Percentiles rank a stretch among this genome's conserved stretches.
Evolutionary conservation across 2,797 vertebrate species (phyloP).

Genomic region (Moxostoma hubbsi): DNA sequence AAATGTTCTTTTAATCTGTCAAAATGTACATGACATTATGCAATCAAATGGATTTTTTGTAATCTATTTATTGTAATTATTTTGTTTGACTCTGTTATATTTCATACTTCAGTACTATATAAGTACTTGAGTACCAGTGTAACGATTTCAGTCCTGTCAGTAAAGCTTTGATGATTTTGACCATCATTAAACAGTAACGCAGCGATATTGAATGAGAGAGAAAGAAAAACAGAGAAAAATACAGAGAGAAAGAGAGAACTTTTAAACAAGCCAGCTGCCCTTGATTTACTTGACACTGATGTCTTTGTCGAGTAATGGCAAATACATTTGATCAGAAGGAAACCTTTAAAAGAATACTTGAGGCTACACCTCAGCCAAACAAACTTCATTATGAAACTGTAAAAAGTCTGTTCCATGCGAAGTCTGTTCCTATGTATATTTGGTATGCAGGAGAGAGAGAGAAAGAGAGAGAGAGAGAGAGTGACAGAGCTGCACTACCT

Average conservation of each 20-base stretch:
- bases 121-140: slow-evolving; percentile 4
- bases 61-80: not conserved
- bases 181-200: slow-evolving; percentile 20
- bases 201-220: slow-evolving; percentile 18
- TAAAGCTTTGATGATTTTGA: slow-evolving; percentile 10
- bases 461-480: no score
- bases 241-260: slow-evolving; percentile 9
- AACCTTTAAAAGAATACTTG: not conserved
- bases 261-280: slow-evolving; percentile 18
- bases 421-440: slow-evolving; percentile 8
- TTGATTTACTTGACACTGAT: slow-evolving; percentile 10
- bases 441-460: slow-evolving; percentile 9
- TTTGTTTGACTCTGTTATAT: not conserved
- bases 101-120: not conserved
- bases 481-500: no score
- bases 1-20: no score
- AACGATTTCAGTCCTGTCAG: slow-evolving; percentile 10
- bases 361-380: slow-evolving; percentile 9
- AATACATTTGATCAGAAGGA: slow-evolving; percentile 6
- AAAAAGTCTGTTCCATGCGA: not conserved
- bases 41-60: not conserved
- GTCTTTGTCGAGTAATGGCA: not conserved
- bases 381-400: not conserved
- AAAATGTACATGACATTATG: no score
- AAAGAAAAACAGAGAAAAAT: not conserved